These are phyloP conservation scores for Peromyscus leucopus DNA, from an alignment of 2,113 vertebrate species.

Conservation along the genomic window DNA sequence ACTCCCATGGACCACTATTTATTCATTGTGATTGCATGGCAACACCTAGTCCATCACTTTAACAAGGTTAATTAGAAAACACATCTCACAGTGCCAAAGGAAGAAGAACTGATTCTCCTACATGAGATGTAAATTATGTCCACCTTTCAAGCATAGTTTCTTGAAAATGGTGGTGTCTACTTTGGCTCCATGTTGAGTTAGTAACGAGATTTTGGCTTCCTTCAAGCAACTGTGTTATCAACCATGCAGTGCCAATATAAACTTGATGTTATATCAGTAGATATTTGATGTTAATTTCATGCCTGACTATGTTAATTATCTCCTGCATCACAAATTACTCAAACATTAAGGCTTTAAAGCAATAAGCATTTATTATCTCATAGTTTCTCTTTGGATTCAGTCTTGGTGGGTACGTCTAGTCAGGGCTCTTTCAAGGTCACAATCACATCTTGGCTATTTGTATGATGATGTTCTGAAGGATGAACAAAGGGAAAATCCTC, in stretches of 20 bases:
- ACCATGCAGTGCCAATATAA: not conserved
- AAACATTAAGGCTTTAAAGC: not conserved
- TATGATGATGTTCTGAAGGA: not conserved
- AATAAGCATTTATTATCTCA: not conserved
- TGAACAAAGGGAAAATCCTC: not conserved
- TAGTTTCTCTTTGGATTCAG: not conserved
- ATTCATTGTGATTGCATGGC: not conserved
- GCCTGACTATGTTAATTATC: not conserved
- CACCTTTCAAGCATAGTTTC: not conserved
- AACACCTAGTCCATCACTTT: not conserved
- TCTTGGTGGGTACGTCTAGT: not conserved
- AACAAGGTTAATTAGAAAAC: conserved; percentile 22
- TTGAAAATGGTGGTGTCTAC: not conserved
- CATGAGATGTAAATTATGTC: not conserved
- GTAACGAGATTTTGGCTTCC: not conserved
- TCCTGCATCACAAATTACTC: conserved; percentile 5
- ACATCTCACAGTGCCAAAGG: not conserved
- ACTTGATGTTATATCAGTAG: not conserved
- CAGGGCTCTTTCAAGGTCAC: not conserved
- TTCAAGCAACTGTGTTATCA: not conserved
- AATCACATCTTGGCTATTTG: not conserved
- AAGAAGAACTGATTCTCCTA: not conserved
- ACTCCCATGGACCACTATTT: not conserved
- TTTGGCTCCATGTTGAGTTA: not conserved
- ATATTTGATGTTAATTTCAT: conserved; percentile 7